Conservation (phyloP, 2,113 vertebrate genomes). For the Upupa epops region DNA sequence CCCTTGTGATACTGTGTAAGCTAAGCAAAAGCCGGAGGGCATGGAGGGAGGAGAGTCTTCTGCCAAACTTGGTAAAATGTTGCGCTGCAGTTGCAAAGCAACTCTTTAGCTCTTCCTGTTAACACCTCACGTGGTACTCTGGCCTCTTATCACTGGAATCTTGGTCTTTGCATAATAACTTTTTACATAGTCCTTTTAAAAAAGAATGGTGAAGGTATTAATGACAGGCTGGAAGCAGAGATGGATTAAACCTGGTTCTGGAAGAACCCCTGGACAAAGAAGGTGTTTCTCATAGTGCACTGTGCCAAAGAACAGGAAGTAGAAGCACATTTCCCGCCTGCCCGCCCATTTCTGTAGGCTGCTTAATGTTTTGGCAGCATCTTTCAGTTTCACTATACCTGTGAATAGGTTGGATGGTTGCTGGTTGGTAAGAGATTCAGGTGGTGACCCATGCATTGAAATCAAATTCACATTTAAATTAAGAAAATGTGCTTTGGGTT, state of each 20-base stretch:
- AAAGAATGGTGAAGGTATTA: neutral
- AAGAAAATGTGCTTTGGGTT: neutral
- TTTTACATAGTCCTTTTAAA: neutral
- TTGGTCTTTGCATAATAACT: constrained; percentile 1
- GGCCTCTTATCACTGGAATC: constrained; percentile 29
- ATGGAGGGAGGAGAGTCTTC: constrained; percentile 20
- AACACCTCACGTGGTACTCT: neutral
- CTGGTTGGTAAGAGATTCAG: constrained; percentile 8
- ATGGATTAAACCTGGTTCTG: neutral
- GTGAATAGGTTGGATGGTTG: neutral
- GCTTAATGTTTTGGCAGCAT: constrained; percentile 43
- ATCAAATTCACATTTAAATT: constrained; percentile 4
- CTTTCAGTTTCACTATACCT: neutral
- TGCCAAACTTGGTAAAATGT: constrained; percentile 29
- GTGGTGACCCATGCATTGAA: neutral
- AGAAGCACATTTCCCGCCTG: constrained; percentile 21
- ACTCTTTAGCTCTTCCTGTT: constrained; percentile 6
- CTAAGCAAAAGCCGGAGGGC: constrained; percentile 48
- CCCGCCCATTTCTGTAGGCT: constrained; percentile 48
- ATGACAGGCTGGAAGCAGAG: neutral
- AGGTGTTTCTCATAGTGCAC: neutral
- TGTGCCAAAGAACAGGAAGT: constrained; percentile 39
- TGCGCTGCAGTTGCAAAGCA: neutral
- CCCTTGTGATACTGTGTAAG: constrained; percentile 68
- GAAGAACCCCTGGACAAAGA: neutral